These are phyloP conservation scores for Scytalopus superciliaris DNA, from an alignment of 2,113 vertebrate genomes.

Conservation along the genomic window DNA sequence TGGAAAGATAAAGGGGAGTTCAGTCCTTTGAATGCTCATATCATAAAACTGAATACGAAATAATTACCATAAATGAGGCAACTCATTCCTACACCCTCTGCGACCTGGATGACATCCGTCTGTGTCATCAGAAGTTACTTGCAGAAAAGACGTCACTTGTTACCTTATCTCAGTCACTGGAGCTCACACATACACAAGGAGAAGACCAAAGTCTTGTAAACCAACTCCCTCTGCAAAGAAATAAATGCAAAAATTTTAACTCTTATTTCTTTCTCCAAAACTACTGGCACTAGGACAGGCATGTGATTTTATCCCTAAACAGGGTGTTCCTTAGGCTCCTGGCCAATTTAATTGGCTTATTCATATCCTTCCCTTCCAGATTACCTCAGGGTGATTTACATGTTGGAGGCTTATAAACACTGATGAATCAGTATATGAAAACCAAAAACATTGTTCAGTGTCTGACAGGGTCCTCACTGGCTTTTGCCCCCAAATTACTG, in stretches of 20 bases:
- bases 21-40: constrained; percentile 22
- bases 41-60: constrained; percentile 8
- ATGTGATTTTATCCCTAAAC: constrained; percentile 62
- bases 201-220: not conserved
- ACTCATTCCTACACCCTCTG: constrained; percentile 56
- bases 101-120: constrained; percentile 47
- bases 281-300: constrained; percentile 36
- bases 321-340: constrained; percentile 68
- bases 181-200: not conserved
- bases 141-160: not conserved
- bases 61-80: constrained; percentile 55
- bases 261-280: constrained; percentile 47
- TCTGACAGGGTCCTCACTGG: constrained; percentile 27
- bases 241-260: constrained; percentile 30
- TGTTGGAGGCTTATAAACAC: constrained; percentile 62
- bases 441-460: constrained; percentile 46
- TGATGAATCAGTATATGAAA: constrained; percentile 61
- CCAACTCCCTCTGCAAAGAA: not conserved
- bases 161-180: not conserved
- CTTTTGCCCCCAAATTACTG: constrained; percentile 33
- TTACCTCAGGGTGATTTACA: constrained; percentile 68
- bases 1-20: constrained; percentile 40
- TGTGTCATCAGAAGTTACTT: constrained; percentile 55
- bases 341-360: constrained; percentile 67
- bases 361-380: constrained; percentile 69